Percentiles rank a stretch among this genome's conserved stretches.
Evolutionary conservation across 2,113 vertebrate genomes (phyloP).

Genomic region (Myrmecobius fasciatus): DNA sequence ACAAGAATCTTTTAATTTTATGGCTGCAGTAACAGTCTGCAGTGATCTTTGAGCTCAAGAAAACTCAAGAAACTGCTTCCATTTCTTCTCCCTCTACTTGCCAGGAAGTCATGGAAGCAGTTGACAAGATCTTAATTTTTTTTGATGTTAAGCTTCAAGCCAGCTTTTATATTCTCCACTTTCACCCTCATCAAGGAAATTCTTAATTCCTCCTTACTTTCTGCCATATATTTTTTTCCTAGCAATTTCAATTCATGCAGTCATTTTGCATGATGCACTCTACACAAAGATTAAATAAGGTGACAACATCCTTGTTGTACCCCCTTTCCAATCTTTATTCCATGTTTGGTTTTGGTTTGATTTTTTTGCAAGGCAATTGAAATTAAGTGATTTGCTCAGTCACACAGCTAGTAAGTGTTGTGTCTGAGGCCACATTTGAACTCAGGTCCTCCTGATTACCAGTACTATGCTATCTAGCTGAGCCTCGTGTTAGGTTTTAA

Average conservation of each 20-base stretch:
- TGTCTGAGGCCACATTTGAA: too few relatives aligned
- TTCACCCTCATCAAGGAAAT: too few relatives aligned
- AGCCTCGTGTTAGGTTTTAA: neutral
- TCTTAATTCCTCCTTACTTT: too few relatives aligned
- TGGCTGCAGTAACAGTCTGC: neutral
- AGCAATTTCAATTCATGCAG: neutral
- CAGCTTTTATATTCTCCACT: too few relatives aligned
- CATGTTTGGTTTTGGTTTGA: neutral
- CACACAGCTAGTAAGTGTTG: too few relatives aligned
- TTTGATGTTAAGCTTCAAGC: neutral
- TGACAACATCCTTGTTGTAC: neutral
- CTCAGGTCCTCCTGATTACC: too few relatives aligned
- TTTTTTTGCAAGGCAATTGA: too few relatives aligned
- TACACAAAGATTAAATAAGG: neutral
- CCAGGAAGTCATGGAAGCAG: neutral
- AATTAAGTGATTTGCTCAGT: too few relatives aligned
- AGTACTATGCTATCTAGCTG: too few relatives aligned
- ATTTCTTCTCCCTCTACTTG: neutral
- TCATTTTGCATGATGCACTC: neutral
- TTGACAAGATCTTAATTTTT: neutral
- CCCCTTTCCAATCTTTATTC: neutral
- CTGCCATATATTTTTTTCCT: too few relatives aligned
- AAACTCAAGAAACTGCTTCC: neutral
- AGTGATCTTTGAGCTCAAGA: neutral
- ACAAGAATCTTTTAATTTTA: neutral